phyloP scores from a whole-genome alignment of 2,113 vertebrate species.

The Ploceus nigricollis region DNA sequence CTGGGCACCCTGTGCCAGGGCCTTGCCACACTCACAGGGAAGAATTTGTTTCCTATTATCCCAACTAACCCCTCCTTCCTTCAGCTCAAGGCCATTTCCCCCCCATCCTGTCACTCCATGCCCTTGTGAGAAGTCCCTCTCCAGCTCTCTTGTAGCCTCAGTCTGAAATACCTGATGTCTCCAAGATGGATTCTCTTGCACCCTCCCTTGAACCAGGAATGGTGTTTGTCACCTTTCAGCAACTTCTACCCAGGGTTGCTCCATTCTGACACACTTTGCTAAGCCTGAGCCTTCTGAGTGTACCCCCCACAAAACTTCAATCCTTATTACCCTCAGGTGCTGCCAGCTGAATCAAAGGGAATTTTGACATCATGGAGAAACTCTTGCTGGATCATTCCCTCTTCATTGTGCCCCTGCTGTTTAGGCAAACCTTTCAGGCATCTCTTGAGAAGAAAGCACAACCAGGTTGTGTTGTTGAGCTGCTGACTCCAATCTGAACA shows the following conservation, averaged over 20 bases:
- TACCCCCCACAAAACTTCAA: neutral
- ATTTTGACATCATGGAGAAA: neutral
- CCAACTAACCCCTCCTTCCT: neutral
- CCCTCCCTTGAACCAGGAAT: neutral
- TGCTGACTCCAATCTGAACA: neutral
- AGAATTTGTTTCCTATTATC: rapidly evolving
- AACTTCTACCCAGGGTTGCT: neutral
- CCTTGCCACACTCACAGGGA: rapidly evolving
- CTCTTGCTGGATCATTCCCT: neutral
- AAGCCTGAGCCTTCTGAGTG: neutral
- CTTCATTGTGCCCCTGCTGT: neutral
- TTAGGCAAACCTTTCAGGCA: neutral
- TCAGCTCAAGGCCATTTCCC: neutral
- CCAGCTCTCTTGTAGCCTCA: too few relatives aligned
- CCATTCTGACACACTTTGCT: neutral
- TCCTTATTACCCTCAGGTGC: neutral
- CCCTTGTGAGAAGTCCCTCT: neutral
- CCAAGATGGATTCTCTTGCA: neutral
- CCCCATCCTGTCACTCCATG: neutral
- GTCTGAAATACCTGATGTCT: neutral
- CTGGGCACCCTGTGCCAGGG: neutral
- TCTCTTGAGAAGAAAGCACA: neutral
- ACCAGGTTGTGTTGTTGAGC: neutral
- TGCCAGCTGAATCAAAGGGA: neutral
- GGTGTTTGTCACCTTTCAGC: neutral